Conservation (phyloP, 2,888 invertebrate genomes). For the Sesamia inferens region DNA sequence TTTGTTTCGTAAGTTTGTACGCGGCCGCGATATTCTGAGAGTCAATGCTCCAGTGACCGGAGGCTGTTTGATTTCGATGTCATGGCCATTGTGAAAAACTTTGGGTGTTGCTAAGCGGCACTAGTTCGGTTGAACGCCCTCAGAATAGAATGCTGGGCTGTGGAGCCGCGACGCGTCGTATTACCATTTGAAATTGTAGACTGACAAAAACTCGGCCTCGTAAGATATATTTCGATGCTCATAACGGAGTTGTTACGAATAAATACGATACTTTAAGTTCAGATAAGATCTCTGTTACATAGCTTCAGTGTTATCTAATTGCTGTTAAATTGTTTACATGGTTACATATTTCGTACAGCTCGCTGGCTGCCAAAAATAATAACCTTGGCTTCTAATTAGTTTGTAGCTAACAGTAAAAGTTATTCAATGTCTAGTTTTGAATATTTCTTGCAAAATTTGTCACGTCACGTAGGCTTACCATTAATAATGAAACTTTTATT, state of each 20-base stretch:
- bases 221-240: conserved; percentile 57
- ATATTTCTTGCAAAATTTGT: conserved; percentile 26
- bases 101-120: conserved; percentile 79
- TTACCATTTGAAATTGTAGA: conserved; percentile 74
- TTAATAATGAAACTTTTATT: neutral
- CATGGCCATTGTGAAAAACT: conserved; percentile 86
- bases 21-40: conserved; percentile 77
- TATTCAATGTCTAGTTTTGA: conserved; percentile 42
- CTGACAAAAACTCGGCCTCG: conserved; percentile 72
- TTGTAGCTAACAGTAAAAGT: conserved; percentile 58
- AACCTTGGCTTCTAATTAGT: conserved; percentile 69
- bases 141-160: conserved; percentile 76
- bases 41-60: conserved; percentile 90
- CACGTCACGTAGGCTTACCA: conserved; percentile 8
- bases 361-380: conserved; percentile 60
- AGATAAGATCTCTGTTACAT: conserved; percentile 49
- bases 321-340: conserved; percentile 47
- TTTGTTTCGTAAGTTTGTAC: conserved; percentile 72
- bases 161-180: conserved; percentile 68
- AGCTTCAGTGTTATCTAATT: conserved; percentile 58
- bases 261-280: conserved; percentile 34
- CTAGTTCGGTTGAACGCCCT: conserved; percentile 86
- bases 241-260: conserved; percentile 47
- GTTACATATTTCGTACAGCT: conserved; percentile 42
- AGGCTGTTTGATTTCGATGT: conserved; percentile 88